Conservation (phyloP, 2,888 invertebrate species). For the Folsomia manolachei region DNA sequence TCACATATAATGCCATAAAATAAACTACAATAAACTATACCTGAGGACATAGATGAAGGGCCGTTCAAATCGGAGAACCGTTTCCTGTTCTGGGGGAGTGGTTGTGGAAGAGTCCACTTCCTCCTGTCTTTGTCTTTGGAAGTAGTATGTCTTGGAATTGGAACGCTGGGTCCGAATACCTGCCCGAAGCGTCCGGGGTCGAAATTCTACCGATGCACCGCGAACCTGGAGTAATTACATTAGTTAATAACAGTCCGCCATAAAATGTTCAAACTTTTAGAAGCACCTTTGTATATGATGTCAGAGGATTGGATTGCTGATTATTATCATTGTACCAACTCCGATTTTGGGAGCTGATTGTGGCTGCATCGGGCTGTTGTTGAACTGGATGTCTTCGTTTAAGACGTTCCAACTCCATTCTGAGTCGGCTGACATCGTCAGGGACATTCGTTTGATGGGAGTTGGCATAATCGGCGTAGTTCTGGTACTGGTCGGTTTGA, state of each 20-base stretch:
- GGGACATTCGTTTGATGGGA: background rate
- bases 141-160: slow-evolving; percentile 4
- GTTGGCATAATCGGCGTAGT: slow-evolving; percentile 1
- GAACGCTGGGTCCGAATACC: background rate
- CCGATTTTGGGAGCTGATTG: slow-evolving; percentile 1
- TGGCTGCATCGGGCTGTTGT: slow-evolving; percentile 49
- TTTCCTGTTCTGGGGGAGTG: slow-evolving; percentile 59
- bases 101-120: slow-evolving; percentile 12
- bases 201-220: background rate
- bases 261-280: too few relatives aligned
- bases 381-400: slow-evolving; percentile 54
- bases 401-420: slow-evolving; percentile 36
- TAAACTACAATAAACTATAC: too few relatives aligned
- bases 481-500: slow-evolving; percentile 22
- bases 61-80: slow-evolving; percentile 76
- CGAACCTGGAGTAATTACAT: background rate
- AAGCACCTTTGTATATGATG: slow-evolving; percentile 1
- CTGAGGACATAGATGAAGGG: slow-evolving; percentile 85
- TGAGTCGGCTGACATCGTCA: slow-evolving; percentile 24
- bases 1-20: too few relatives aligned
- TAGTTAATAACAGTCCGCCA: background rate
- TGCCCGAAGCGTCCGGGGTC: slow-evolving; percentile 7
- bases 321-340: background rate
- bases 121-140: slow-evolving; percentile 28
- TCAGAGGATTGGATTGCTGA: too few relatives aligned